Evolutionary conservation across 1,140 invertebrate species (phyloP).

Genomic region (Sitobion miscanthi): DNA sequence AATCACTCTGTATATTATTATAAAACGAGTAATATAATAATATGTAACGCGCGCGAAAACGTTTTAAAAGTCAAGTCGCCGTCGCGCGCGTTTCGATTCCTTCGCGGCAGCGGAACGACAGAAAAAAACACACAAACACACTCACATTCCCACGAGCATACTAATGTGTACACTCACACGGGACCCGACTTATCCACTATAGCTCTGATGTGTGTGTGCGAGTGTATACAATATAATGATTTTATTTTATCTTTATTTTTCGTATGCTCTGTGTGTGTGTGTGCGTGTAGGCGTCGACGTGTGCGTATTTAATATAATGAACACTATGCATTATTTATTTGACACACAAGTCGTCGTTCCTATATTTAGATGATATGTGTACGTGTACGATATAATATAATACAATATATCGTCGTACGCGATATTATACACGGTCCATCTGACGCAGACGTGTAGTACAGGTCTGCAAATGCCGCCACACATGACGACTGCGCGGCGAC

Average conservation of each 20-base stretch:
- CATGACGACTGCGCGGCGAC: not conserved
- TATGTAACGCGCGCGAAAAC: not conserved
- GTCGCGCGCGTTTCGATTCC: not conserved
- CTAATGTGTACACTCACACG: not conserved
- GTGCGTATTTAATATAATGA: conserved; percentile 7
- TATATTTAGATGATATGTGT: not conserved
- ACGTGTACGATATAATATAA: not conserved
- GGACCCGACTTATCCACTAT: not conserved
- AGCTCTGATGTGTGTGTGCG: not conserved
- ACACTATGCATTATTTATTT: conserved; percentile 1
- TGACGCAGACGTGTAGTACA: not conserved
- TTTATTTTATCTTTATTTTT: not conserved
- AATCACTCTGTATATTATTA: not conserved
- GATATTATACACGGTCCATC: not conserved
- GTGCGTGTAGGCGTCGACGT: conserved; percentile 23
- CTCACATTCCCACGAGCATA: not conserved
- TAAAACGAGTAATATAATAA: not conserved
- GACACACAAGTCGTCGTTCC: conserved; percentile 34
- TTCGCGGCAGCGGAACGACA: not conserved
- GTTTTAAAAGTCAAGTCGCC: not conserved
- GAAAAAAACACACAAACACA: not conserved
- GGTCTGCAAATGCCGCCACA: not conserved
- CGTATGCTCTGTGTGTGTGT: not conserved
- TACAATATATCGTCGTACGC: not conserved
- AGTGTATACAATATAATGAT: not conserved